Conservation (phyloP, 2,113 vertebrate genomes). For the Seriola dumerili region DNA sequence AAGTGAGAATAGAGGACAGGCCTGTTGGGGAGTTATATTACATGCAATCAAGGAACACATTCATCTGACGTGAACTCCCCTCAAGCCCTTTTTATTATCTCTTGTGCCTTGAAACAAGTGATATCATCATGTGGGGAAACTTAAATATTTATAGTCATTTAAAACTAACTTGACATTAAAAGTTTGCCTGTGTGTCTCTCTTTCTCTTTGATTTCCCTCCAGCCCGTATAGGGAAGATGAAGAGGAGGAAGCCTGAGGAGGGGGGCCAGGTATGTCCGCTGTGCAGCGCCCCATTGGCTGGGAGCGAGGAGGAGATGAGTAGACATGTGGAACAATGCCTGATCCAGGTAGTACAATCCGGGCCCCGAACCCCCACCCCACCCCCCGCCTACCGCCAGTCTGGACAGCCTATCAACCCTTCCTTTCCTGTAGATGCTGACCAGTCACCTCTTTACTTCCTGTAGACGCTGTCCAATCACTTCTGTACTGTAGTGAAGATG, state of each 20-base stretch:
- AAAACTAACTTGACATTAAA: background rate
- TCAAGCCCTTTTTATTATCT: background rate
- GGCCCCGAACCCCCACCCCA: conserved; percentile 51
- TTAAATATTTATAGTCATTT: background rate
- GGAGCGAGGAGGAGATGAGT: conserved; percentile 99
- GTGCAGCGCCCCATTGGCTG: conserved; percentile 97
- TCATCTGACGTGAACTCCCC: background rate
- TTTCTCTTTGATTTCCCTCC: conserved; percentile 35
- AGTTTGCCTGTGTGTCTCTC: background rate
- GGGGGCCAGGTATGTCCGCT: conserved; percentile 99
- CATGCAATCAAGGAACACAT: background rate
- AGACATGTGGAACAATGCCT: conserved; percentile 99
- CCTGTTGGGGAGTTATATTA: background rate
- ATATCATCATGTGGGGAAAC: background rate
- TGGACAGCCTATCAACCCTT: conserved; percentile 74
- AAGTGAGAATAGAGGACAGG: background rate
- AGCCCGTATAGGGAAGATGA: conserved; percentile 99
- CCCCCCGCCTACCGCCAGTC: conserved; percentile 64
- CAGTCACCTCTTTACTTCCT: conserved; percentile 63
- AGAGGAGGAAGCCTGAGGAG: conserved; percentile 99
- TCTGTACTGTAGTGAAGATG: conserved; percentile 20
- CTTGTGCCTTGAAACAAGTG: conserved; percentile 13
- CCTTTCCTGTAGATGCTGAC: conserved; percentile 65
- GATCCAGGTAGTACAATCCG: conserved; percentile 93
- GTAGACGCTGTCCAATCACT: conserved; percentile 45